Base-by-base conservation (phyloP, 2,797 vertebrate species). In the Sternotherus odoratus region DNA sequence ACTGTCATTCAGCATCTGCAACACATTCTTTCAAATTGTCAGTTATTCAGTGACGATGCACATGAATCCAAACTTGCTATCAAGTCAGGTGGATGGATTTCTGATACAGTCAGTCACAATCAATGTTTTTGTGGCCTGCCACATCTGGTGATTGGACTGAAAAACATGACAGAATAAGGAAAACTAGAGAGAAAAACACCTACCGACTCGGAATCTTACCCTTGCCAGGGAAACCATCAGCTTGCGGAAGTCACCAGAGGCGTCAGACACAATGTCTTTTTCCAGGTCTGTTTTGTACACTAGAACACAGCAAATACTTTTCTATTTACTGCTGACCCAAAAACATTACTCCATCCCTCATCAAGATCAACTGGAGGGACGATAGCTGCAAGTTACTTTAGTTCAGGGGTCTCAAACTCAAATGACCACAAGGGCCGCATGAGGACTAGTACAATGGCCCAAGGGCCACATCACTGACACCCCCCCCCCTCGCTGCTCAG, bases 271-370 rank as follows among this genome's bases (percentile, higher is more conserved):
- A n/a, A 99, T 99, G 80, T 99, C 99, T 97, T 99, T 99, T 75
- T 99, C 99, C 98, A 99, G 97, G 0, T 99, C 99, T 49, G 99
- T 99, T 98, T 99, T 99, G 97, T 99, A 99, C 98, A 99, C 99
- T 99, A 97, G 48, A 83, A 93, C 97, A 96, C 12, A 94, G 79
- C 57, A 87, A 10, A 53, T 5, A 36, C 1, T 95, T 83, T 87
- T 85, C 85, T 16, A 69, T 50, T 54, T 88, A 90, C 89, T 15
- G 1, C 10, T 60, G 19, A 23, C 2, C 43, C 48, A 84, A 28
- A 82, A 74, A 51, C 19, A 56, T 21, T 50, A 9, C n/a, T 57
- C 17, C 48, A 88, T 78, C 9, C 43, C 66, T 82, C 33, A 24
- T 16, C 28, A 7, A 50, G 85, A 30, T 82, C n/a, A 84, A 79